Evolutionary conservation across 2,888 invertebrate genomes (phyloP).

Genomic region (Euphydryas editha): DNA sequence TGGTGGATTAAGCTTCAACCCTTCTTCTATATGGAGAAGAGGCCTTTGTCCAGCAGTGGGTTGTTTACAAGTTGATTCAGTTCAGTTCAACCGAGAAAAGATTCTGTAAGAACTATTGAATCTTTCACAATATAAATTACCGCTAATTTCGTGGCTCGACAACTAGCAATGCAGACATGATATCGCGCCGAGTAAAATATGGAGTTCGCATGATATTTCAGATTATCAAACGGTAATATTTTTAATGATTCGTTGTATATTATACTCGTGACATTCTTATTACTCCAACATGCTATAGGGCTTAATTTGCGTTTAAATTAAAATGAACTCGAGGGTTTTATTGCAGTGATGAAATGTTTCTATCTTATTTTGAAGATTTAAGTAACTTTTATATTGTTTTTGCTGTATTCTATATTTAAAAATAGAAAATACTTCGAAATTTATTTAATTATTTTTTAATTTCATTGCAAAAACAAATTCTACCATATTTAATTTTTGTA

Average conservation of each 20-base stretch:
- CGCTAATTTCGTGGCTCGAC: conserved; percentile 51
- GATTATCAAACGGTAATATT: conserved; percentile 51
- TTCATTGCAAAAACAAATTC: too few relatives aligned
- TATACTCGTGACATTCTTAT: conserved; percentile 44
- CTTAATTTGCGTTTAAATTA: conserved; percentile 42
- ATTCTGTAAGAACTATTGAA: background rate
- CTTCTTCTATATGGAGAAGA: too few relatives aligned
- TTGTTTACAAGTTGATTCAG: too few relatives aligned
- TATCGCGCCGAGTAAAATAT: conserved; percentile 59
- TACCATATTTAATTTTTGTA: too few relatives aligned
- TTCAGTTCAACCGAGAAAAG: too few relatives aligned
- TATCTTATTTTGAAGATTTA: conserved; percentile 30
- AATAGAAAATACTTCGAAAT: background rate
- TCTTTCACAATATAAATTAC: background rate
- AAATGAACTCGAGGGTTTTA: conserved; percentile 37
- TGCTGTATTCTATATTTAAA: background rate
- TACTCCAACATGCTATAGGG: conserved; percentile 39
- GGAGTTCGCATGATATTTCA: conserved; percentile 54
- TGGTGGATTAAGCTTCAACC: too few relatives aligned
- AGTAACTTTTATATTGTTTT: conserved; percentile 15
- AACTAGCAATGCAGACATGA: conserved; percentile 55
- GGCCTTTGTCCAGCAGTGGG: too few relatives aligned
- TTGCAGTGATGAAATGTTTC: conserved; percentile 35
- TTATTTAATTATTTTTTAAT: background rate
- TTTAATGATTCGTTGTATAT: conserved; percentile 49